A percentile compares a stretch with the other conserved stretches of the same genome.
These are phyloP conservation scores for Autographa gamma DNA, from an alignment of 2,888 invertebrate genomes.

Conservation along the genomic window DNA sequence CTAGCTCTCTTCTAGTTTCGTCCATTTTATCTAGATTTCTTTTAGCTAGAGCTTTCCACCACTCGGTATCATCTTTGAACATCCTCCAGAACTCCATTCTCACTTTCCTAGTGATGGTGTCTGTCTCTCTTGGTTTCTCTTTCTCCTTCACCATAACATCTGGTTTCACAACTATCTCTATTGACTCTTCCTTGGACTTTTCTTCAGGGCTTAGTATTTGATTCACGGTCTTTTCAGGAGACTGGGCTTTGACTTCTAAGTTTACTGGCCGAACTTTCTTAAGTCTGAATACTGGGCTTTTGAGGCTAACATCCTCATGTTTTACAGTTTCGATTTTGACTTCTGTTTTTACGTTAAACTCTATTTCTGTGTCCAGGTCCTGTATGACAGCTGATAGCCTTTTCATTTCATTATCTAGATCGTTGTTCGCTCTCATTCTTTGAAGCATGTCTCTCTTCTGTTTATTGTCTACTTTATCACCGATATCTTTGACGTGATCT, in stretches of 20 bases:
- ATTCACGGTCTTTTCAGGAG: slow-evolving; percentile 54
- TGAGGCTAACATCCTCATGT: slow-evolving; percentile 67
- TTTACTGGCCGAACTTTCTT: slow-evolving; percentile 80
- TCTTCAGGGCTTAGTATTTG: slow-evolving; percentile 66
- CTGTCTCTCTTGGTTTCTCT: slow-evolving; percentile 46
- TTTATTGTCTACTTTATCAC: slow-evolving; percentile 71
- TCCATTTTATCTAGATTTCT: slow-evolving; percentile 85
- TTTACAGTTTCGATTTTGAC: slow-evolving; percentile 61
- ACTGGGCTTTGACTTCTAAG: slow-evolving; percentile 61
- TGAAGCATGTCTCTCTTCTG: slow-evolving; percentile 71
- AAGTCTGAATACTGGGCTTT: slow-evolving; percentile 79
- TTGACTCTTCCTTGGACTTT: slow-evolving; percentile 71
- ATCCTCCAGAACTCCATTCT: slow-evolving; percentile 82
- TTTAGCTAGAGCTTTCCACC: slow-evolving; percentile 85
- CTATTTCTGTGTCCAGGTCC: slow-evolving; percentile 76
- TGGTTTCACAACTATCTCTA: slow-evolving; percentile 69
- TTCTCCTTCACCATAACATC: slow-evolving; percentile 54
- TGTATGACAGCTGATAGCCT: slow-evolving; percentile 83
- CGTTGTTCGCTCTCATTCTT: slow-evolving; percentile 74
- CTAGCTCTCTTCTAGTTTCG: slow-evolving; percentile 81
- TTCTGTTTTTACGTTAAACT: slow-evolving; percentile 65
- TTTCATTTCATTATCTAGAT: slow-evolving; percentile 84
- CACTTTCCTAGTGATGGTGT: slow-evolving; percentile 67
- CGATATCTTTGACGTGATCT: slow-evolving; percentile 74
- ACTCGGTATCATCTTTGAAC: slow-evolving; percentile 84